Percentiles rank a stretch among this genome's conserved stretches.
Conservation (phyloP, 2,113 vertebrate species). For the Neomonachus schauinslandi region DNA sequence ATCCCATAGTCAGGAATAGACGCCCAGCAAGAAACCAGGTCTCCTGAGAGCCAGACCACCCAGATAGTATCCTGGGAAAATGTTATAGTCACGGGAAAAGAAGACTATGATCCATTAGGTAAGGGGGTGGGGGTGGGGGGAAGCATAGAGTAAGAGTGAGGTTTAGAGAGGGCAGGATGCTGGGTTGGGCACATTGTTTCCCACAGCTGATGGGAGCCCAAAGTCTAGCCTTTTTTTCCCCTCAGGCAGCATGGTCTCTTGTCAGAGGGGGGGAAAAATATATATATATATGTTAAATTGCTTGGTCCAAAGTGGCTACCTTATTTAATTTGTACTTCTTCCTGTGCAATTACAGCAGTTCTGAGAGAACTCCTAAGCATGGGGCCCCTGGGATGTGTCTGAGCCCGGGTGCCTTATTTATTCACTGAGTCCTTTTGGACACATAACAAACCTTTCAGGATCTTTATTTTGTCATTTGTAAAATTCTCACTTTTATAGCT, state of each 20-base stretch:
- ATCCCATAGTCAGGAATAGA: neutral
- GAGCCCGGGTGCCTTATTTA: neutral
- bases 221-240: too few species aligned
- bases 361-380: too few species aligned
- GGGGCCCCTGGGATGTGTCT: neutral
- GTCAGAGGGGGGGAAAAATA: neutral
- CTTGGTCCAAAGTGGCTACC: neutral
- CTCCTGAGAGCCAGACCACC: neutral
- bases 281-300: neutral
- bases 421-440: neutral
- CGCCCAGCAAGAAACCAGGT: neutral
- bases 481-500: neutral
- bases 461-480: neutral
- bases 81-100: neutral
- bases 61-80: neutral
- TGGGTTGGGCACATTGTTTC: neutral
- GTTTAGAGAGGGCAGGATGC: neutral
- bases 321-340: neutral
- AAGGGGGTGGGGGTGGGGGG: accelerated
- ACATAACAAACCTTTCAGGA: neutral
- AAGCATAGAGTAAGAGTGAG: too few species aligned
- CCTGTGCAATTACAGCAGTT: neutral
- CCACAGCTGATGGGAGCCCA: neutral
- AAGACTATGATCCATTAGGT: neutral
- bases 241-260: neutral